These are phyloP conservation scores for Eufriesea mexicana DNA, from an alignment of 1,140 invertebrate species.

Conservation along the genomic window DNA sequence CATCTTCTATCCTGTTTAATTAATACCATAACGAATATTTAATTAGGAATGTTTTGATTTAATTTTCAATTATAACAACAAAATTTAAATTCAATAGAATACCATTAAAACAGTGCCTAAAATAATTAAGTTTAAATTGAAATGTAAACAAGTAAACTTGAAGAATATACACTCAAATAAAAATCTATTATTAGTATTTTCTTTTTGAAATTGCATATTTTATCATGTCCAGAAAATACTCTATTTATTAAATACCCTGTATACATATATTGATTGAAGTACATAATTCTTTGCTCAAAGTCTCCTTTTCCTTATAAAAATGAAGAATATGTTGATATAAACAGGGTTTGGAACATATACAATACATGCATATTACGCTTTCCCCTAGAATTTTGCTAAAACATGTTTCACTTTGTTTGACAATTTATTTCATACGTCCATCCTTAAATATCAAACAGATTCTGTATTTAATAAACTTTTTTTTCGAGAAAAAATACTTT, in stretches of 20 bases:
- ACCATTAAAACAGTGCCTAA: background rate
- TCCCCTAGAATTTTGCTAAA: constrained; percentile 4
- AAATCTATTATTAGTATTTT: background rate
- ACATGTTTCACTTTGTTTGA: background rate
- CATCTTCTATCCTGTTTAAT: background rate
- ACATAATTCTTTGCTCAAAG: constrained; percentile 1
- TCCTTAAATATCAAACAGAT: background rate
- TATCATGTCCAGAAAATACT: constrained; percentile 19
- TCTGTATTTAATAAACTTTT: background rate
- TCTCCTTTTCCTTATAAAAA: constrained; percentile 31
- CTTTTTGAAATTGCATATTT: background rate
- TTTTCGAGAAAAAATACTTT: background rate
- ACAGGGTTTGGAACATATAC: constrained; percentile 30
- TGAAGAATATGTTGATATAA: constrained; percentile 37
- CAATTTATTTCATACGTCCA: background rate
- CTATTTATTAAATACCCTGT: constrained; percentile 48
- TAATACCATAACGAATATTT: constrained; percentile 5
- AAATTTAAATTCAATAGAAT: background rate
- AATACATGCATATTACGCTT: constrained; percentile 34
- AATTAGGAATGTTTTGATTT: constrained; percentile 6
- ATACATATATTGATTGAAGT: background rate
- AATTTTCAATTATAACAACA: background rate
- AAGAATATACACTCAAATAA: background rate
- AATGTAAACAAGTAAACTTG: background rate
- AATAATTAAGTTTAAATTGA: background rate